A percentile compares a stretch with the other conserved stretches of the same genome.
phyloP scores from a whole-genome alignment of 2,113 vertebrate species.

The Gopherus flavomarginatus region DNA sequence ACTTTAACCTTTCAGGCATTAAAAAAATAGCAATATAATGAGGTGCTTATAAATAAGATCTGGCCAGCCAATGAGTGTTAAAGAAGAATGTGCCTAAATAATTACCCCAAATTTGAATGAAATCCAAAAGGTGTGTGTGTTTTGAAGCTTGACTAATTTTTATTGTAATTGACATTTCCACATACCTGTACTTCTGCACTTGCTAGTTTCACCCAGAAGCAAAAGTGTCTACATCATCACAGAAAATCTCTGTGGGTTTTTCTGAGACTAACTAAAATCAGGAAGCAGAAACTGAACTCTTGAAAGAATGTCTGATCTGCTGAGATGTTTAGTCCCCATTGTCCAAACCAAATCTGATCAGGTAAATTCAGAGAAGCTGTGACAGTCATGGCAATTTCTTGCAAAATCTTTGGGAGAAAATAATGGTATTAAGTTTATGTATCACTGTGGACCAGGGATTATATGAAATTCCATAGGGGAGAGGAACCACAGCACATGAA shows the following conservation, averaged over 20 bases:
- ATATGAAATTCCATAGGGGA: neutral
- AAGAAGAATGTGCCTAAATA: neutral
- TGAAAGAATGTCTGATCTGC: neutral
- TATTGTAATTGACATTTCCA: neutral
- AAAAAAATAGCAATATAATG: neutral
- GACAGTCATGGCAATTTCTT: neutral
- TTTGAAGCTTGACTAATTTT: neutral
- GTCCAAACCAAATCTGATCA: neutral
- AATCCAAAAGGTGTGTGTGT: neutral
- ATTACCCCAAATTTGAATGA: neutral
- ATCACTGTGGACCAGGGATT: neutral
- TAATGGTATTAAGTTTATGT: neutral
- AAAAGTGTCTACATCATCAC: neutral
- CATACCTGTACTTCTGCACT: neutral
- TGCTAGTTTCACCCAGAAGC: neutral
- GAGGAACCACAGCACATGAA: neutral
- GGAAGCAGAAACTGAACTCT: neutral
- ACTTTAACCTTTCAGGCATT: neutral
- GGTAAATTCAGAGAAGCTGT: neutral
- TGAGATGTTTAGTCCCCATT: neutral
- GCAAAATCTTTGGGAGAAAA: neutral
- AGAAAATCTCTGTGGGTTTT: neutral
- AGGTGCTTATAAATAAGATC: neutral
- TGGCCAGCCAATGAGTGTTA: neutral
- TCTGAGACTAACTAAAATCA: neutral